These are phyloP conservation scores for Rhinatrema bivittatum DNA, from an alignment of 2,797 vertebrate genomes.

Conservation along the genomic window DNA sequence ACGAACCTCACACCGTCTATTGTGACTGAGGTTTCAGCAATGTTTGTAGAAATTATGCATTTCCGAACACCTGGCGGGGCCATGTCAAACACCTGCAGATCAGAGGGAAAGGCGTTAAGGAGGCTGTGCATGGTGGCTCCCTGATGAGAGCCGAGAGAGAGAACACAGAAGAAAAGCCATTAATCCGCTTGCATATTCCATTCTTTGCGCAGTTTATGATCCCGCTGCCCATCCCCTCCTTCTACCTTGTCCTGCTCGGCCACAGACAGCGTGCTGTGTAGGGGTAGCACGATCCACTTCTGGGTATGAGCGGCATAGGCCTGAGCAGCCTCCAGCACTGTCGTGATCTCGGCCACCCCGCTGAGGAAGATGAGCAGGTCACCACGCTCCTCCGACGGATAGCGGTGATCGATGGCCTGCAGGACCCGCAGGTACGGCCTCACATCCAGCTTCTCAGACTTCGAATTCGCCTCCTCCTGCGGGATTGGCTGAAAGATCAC, in stretches of 20 bases:
- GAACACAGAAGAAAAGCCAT: too few relatives aligned
- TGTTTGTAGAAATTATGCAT: slow-evolving; percentile 90
- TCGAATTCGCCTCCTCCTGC: slow-evolving; percentile 50
- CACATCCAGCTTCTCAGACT: slow-evolving; percentile 74
- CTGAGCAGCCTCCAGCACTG: slow-evolving; percentile 75
- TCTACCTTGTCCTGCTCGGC: slow-evolving; percentile 82
- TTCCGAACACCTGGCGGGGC: slow-evolving; percentile 80
- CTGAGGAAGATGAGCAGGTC: slow-evolving; percentile 89
- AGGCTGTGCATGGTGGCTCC: background rate
- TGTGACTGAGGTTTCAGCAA: slow-evolving; percentile 88
- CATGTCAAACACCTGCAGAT: slow-evolving; percentile 77
- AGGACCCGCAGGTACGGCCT: slow-evolving; percentile 79
- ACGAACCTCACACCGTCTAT: slow-evolving; percentile 90
- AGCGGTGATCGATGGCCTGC: slow-evolving; percentile 80
- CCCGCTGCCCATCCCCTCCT: rapidly evolving
- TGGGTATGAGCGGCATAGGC: slow-evolving; percentile 68
- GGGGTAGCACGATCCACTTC: slow-evolving; percentile 78
- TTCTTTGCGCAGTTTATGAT: background rate
- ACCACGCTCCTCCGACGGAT: slow-evolving; percentile 75
- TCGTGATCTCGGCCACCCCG: slow-evolving; percentile 77
- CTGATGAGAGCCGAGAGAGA: background rate
- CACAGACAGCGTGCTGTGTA: slow-evolving; percentile 84
- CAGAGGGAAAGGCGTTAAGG: background rate
- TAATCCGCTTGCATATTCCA: background rate
- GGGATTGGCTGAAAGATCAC: slow-evolving; percentile 80